A percentile compares a stretch with the other conserved stretches of the same genome.
These are phyloP conservation scores for Caenorhabditis plicata DNA, from an alignment of 2,888 invertebrate species.

Conservation along the genomic window DNA sequence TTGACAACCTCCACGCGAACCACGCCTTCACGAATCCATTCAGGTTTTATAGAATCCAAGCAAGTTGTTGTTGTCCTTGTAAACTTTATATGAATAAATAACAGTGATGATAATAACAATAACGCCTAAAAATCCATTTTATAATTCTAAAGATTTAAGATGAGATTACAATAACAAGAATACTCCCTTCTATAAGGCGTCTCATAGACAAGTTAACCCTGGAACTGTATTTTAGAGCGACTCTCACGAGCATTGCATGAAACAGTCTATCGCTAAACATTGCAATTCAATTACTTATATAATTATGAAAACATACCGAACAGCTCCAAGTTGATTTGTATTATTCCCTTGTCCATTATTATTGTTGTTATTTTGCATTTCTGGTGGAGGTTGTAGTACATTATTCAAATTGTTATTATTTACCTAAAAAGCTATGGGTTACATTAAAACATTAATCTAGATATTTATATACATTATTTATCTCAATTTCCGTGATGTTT, in stretches of 20 bases:
- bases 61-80: slow-evolving; percentile 90
- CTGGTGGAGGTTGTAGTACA: not conserved
- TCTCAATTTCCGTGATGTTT: too few relatives aligned
- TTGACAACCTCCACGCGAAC: slow-evolving; percentile 81
- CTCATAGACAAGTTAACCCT: slow-evolving; percentile 81
- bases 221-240: slow-evolving; percentile 86
- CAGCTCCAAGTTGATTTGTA: slow-evolving; percentile 26
- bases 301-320: slow-evolving; percentile 13
- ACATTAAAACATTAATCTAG: too few relatives aligned
- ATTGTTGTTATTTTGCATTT: not conserved
- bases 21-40: slow-evolving; percentile 73
- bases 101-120: slow-evolving; percentile 83
- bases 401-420: not conserved
- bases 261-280: slow-evolving; percentile 58
- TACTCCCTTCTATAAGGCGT: slow-evolving; percentile 80
- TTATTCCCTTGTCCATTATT: slow-evolving; percentile 15
- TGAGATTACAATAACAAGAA: slow-evolving; percentile 75
- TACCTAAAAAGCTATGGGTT: not conserved
- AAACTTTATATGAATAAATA: slow-evolving; percentile 92
- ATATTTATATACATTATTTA: too few relatives aligned
- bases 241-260: slow-evolving; percentile 84
- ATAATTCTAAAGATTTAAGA: not conserved
- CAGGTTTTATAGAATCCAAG: slow-evolving; percentile 72
- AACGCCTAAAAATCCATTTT: slow-evolving; percentile 72
- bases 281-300: slow-evolving; percentile 3